Evolutionary conservation across 1,140 invertebrate genomes (phyloP), one percentile per base, ranked within the genome.

Genomic region (Drosophila oshimai): DNA sequence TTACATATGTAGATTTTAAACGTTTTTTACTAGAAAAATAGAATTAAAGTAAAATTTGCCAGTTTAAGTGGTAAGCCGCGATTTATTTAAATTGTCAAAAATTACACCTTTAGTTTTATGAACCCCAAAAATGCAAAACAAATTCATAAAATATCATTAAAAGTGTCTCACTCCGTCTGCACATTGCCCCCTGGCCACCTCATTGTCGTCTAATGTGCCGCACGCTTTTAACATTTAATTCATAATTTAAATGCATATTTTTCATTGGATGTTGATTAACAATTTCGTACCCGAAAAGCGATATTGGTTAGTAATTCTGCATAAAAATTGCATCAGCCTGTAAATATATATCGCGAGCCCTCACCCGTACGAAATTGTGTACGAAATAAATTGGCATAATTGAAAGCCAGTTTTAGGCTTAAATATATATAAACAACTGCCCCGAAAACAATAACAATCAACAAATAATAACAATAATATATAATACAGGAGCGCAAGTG

Each of bases 191-290:
- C 54, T 73, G 39, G 50, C 68, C 29, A 24, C 34, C 15, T 49
- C 58, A 67, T 46, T 39, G 39, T 12, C 31, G 47, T 45, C 70
- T 74, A 83, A 83, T 81, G 74, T 77, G 34, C 46, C 50, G 45
- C 74, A 75, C 57, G 80, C 76, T 60, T 57, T 81, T 69, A 45
- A 51, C 55, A 87, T 84, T 86, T 86, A 84, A 79, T 70, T 75
- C 71, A 86, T 79, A 80, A 84, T 80, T 84, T 80, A 84, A 86
- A 86, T 86, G 80, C 80, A 86, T 69, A 73, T 79, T 47, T 79
- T 47, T 72, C 50, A 57, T 58, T 61, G 62, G 45, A 50, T 60
- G 49, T 57, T 79, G 75, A 78, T 78, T 79, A 74, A 73, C 33
- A 67, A 53, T 71, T 77, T 69, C 53, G 28, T 39, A 47, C 55